Base-by-base conservation (phyloP, 2,888 invertebrate genomes). In the Junonia oenone region DNA sequence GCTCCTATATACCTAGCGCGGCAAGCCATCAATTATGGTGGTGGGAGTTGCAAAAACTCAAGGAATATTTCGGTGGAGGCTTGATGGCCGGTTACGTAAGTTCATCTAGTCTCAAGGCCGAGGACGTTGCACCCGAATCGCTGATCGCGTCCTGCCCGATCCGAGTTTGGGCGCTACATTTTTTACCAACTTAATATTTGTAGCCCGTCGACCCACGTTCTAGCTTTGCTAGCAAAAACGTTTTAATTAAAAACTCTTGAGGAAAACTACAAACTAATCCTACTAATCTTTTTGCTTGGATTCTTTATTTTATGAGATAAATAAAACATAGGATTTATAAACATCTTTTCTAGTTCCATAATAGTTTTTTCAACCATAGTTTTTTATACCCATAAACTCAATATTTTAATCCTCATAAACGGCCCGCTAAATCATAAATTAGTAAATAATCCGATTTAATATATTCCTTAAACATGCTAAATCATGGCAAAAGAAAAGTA, bases 41-140 rank as follows among this genome's bases (percentile, higher is more conserved):
- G 69, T 73, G 73, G 75, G 77, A 74, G 78, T 78, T 76, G 88
- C 88, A 88, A 88, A 88, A 88, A 87, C 72, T 76, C 56, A 68
- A 78, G 76, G 80, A 83, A 83, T 82, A 85, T 75, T 86, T 88
- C 72, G 84, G 84, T 77, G 80, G 81, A 83, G 78, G 80, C 81
- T 81, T 68, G 62, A 72, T 76, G 81, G 82, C 85, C 77, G 78
- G 88, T 89, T 87, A 86, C 81, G 77, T 89, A 88, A 88, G 88
- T 88, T 87, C 89, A 88, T 86, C 90, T 90, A 90, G 83, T 75
- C 80, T 81, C 90, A 90, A 90, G 90, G 90, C 81, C 87, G 88
- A 77, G 90, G 88, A 81, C 90, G 78, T 88, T 90, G 90, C 84
- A 87, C 90, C 89, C 89, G 83, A 86, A 84, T 82, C 82, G 84